Percentiles rank a stretch among this genome's conserved stretches.
Conservation (phyloP, 2,888 invertebrate species). For the Acrocera orbiculus region DNA sequence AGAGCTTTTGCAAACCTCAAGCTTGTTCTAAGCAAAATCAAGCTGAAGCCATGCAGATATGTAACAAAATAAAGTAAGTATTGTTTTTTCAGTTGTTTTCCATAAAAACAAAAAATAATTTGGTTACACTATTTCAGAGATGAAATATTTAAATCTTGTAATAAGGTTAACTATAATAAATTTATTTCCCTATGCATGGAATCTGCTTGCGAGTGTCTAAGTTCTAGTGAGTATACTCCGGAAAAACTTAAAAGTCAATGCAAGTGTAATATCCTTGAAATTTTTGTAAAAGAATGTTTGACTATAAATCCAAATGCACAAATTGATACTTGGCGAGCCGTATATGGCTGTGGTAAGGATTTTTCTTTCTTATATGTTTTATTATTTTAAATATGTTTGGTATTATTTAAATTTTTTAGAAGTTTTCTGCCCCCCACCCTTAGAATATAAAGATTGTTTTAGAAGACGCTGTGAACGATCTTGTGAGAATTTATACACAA, state of each 20-base stretch:
- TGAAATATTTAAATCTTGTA: slow-evolving; percentile 46
- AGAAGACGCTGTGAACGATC: slow-evolving; percentile 59
- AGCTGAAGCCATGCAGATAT: slow-evolving; percentile 48
- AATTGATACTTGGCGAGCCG: slow-evolving; percentile 51
- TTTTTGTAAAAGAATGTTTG: slow-evolving; percentile 56
- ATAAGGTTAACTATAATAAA: slow-evolving; percentile 43
- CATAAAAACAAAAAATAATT: slow-evolving; percentile 2
- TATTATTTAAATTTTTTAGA: slow-evolving; percentile 32
- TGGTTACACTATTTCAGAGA: slow-evolving; percentile 30
- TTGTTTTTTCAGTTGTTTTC: background rate
- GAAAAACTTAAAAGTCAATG: slow-evolving; percentile 34
- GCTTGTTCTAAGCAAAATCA: slow-evolving; percentile 44
- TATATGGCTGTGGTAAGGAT: slow-evolving; percentile 42
- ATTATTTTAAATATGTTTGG: background rate
- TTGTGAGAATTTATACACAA: slow-evolving; percentile 44
- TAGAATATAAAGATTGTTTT: slow-evolving; percentile 71
- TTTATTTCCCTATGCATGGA: slow-evolving; percentile 58
- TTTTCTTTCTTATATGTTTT: too few relatives aligned
- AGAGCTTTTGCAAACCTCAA: slow-evolving; percentile 38
- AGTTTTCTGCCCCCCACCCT: slow-evolving; percentile 50
- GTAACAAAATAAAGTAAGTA: slow-evolving; percentile 46
- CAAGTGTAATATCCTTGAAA: slow-evolving; percentile 50
- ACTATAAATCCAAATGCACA: slow-evolving; percentile 43
- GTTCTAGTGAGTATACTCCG: slow-evolving; percentile 32
- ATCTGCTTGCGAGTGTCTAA: slow-evolving; percentile 55